phyloP scores from a whole-genome alignment of 2,113 vertebrate genomes.

The Sinocyclocheilus rhinocerous region DNA sequence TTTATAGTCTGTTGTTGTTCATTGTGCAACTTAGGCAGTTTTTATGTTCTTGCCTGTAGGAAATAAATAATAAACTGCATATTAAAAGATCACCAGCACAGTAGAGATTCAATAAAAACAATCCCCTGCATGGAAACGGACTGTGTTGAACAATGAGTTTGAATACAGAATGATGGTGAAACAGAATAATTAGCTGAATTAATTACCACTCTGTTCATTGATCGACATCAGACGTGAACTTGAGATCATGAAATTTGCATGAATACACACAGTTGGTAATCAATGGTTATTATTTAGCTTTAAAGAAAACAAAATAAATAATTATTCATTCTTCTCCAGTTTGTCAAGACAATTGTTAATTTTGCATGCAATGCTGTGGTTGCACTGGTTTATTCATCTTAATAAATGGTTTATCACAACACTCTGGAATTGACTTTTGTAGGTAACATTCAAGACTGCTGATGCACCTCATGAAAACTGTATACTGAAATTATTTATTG shows the following conservation, averaged over 20 bases:
- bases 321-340: neutral
- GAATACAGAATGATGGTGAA: constrained; percentile 24
- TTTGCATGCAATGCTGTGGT: neutral
- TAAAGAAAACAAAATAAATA: constrained; percentile 59
- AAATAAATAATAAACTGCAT: constrained; percentile 30
- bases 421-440: neutral
- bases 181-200: constrained; percentile 59
- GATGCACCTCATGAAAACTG: neutral
- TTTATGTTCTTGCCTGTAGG: constrained; percentile 18
- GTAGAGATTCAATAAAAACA: constrained; percentile 27
- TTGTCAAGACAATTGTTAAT: neutral
- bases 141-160: constrained; percentile 25
- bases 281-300: constrained; percentile 65
- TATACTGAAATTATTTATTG: neutral
- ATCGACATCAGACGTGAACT: constrained; percentile 54
- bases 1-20: neutral
- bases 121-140: neutral
- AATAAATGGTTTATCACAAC: neutral
- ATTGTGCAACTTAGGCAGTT: constrained; percentile 16
- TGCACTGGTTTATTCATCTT: neutral
- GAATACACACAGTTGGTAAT: constrained; percentile 64
- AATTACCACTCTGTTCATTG: constrained; percentile 49
- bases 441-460: neutral
- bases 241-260: constrained; percentile 62
- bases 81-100: constrained; percentile 44